Base-by-base conservation (phyloP, 2,888 invertebrate species). In the Cephus sareptanus region DNA sequence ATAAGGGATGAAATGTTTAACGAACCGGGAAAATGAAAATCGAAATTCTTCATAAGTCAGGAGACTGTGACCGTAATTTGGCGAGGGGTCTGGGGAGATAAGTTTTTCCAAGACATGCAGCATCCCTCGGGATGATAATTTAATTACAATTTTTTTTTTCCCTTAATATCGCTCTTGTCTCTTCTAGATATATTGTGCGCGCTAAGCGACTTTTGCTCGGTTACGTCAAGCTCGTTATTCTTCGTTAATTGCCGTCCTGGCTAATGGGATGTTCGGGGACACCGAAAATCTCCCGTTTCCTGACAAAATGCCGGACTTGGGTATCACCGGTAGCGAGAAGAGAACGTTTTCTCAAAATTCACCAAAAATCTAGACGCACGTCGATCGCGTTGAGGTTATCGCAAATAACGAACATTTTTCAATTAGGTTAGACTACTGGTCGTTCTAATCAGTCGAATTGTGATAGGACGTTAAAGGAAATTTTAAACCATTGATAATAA, bases 241-340 rank as follows among this genome's bases (percentile, higher is more conserved):
- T 34, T 74, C 34, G 31, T 74, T 74, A 74, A 74, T 74, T 74
- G 74, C 74, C 35, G 74, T 23, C 34, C n/a, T 30, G 34, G 12
- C n/a, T 74, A 74, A 74, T 74, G 34, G 74, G 34, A 34, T 6
- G 11, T 34, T 74, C 35, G 15, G 23, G 74, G n/a, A 35, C 12
- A 30, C 31, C 34, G 11, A 74, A 23, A n/a, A 33, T 70, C 70
- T 30, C 33, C 31, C 30, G 30, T 70, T 70, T 70, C 30, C 33
- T 30, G 70, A 70, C 30, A 70, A 33, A 70, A 11, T 33, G 1
- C 33, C 6, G 30, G 70, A n/a, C 40, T 40, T 4, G 40, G 40
- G 15, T 4, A 40, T 1, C 12, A 6, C 40, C 4, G 15, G 15
- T 4, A 40, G 4, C 4, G 15, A 40, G 4, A 1, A 40, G 15